Base-by-base conservation (phyloP, 2,888 invertebrate genomes). In the Machimus atricapillus region DNA sequence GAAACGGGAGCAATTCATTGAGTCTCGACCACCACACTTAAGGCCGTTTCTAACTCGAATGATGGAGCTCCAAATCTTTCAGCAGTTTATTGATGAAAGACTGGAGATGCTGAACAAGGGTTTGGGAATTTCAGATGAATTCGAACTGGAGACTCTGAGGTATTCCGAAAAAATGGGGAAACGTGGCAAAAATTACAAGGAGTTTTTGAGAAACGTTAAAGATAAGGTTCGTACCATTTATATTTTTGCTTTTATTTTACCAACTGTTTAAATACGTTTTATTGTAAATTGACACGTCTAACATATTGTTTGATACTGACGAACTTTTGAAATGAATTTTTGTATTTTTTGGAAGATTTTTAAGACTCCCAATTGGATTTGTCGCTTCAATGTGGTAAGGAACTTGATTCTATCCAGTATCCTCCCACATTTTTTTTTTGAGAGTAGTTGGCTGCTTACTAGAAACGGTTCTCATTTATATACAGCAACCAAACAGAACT, bases 71-170 rank as follows among this genome's bases (percentile, higher is more conserved):
- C 98, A 99, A 93, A 98, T 98, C 91, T 98, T 98, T 92, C 97
- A 97, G 91, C 98, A 98, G 89, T 92, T 99, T 92, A 97, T 99
- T 90, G 98, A 98, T 91, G 98, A 98, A 93, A 94, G 99, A 90
- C 93, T 99, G 89, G 96, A 97, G 90, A 95, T 98, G 94, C 94
- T 99, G 89, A 98, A 98, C 92, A 96, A 96, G n/a, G 98, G 99
- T 0, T 94, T 96, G 87, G 97, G 98, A 0, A 97, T 98, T 91
- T 96, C 96, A 52, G 99, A 99, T 92, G 97, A 98, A 91, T 99
- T 99, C 92, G 99, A 99, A 93, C 94, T 96, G 91, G 98, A 99
- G 93, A 96, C 95, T 87, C 96, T 86, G 91, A 94, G 91, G 90
- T 93, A 91, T 91, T 93, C 90, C 90, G 93, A 92, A 91, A 94